Base-by-base conservation (phyloP, 2,797 vertebrate genomes). In the Alca torda region DNA sequence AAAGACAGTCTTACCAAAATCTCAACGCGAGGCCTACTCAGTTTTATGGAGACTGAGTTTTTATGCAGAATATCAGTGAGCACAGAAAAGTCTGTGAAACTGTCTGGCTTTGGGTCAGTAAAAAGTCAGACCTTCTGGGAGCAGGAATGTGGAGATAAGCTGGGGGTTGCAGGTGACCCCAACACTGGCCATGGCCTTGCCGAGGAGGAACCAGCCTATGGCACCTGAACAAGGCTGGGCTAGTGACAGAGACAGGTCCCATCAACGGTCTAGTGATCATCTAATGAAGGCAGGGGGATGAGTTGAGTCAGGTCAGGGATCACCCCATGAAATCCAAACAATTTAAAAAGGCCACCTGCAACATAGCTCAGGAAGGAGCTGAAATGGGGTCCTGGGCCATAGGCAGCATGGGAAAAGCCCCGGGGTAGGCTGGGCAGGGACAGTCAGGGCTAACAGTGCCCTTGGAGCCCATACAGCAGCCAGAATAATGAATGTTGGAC, bases 211-310 rank as follows among this genome's bases (percentile, higher is more conserved):
- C 20, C 20, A 89, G 13, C 4, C 41, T 11, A 2, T 45, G 50
- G 19, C 51, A 43, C 6, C 39, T 70, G 39, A 43, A 33, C 16
- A 67, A 26, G 30, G 28, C 30, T 51, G 31, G 28, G 10, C 4
- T 77, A 3, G 11, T 54, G 45, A 33, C 43, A 72, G 28, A 63
- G 25, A 41, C 10, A 70, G 13, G 13, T 31, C 45, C 10, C 24
- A n/a, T 31, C 0, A 0, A 11, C 10, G 2, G 8, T 31, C 33
- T 59, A 50, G n/a, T 33, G 61, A 54, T 59, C 12, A 18, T 30
- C 25, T 41, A 11, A 43, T 8, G 50, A 81, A 54, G 46, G 19
- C 20, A n/a, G 12, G 7, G 4, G 10, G 17, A 14, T 65, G 23
- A 57, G 18, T 24, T 14, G 3, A 70, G 46, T 46, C 25, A 65